Base-by-base conservation (phyloP, 2,113 vertebrate species). In the Stegostoma tigrinum region DNA sequence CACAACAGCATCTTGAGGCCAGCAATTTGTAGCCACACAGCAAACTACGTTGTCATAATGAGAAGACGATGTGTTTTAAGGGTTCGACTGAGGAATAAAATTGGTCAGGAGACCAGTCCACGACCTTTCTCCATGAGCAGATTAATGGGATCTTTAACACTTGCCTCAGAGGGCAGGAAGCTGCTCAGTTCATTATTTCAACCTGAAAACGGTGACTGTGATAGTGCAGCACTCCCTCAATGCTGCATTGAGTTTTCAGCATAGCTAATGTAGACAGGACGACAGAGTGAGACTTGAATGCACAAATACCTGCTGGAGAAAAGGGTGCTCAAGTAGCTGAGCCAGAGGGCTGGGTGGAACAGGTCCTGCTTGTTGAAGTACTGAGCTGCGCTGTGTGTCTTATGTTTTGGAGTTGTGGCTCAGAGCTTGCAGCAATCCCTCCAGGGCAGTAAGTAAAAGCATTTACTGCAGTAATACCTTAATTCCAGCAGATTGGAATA, bases 401-500 rank as follows among this genome's bases (percentile, higher is more conserved):
- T 66, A 24, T 61, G 6, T 38, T 2, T n/a, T 93, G 89, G 0
- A 67, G 34, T 55, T 12, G 12, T 66, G 17, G 61, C 61, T 38
- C 38, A 5, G 64, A 67, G n/a, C 61, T 66, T 67, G 21, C 61
- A 67, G 55, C 61, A 23, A 66, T 66, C 89, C n/a, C 89, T 93
- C 19, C 34, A 66, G 55, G 89, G 89, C 61, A 23, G 34, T 93
- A 66, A 93, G 89, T 67, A 67, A 93, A 66, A 93, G 61, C n/a
- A 67, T 38, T 93, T 93, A 66, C 89, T 93, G 61, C 34, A 93
- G 61, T 93, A 93, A 93, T 67, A 34, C 89, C 89, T 93, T 93
- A 93, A 93, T 93, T 91, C 89, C 89, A 93, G n/a, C 89, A 93
- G 89, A 93, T 67, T 15, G 21, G 89, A 93, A 93, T 93, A 93